Percentiles rank a stretch among this genome's conserved stretches.
These are phyloP conservation scores for Oophaga sylvatica DNA, from an alignment of 2,797 vertebrate species.

Conservation along the genomic window DNA sequence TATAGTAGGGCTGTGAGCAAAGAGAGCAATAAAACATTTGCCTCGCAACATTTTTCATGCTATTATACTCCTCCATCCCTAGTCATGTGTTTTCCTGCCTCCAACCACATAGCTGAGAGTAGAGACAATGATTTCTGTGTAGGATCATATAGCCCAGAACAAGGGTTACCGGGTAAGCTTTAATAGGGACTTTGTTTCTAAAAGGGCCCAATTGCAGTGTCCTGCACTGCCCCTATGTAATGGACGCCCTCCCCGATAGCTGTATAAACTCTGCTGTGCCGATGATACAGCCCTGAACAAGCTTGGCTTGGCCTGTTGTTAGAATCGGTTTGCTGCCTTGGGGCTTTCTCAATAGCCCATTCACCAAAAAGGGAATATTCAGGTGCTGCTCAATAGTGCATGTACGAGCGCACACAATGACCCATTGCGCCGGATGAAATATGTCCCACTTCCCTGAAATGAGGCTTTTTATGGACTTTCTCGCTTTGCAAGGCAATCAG, in stretches of 20 bases:
- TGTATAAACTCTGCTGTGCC: no score
- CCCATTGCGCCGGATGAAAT: slow-evolving; percentile 65
- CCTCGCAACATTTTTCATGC: neutral
- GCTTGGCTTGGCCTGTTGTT: slow-evolving; percentile 11
- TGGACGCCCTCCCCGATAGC: neutral
- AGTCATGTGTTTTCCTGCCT: neutral
- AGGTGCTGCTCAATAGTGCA: slow-evolving; percentile 58
- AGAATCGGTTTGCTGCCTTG: slow-evolving; percentile 29
- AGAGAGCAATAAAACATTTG: no score
- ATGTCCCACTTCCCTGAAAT: slow-evolving; percentile 58
- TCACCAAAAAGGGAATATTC: slow-evolving; percentile 58
- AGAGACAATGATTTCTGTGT: neutral
- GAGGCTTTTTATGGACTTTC: slow-evolving; percentile 57
- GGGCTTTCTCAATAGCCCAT: slow-evolving; percentile 44
- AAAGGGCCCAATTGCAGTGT: neutral
- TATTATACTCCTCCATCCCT: neutral
- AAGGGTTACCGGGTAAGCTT: neutral
- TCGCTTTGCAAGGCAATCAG: slow-evolving; percentile 63
- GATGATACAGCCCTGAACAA: neutral
- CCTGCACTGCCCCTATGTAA: neutral
- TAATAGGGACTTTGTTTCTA: no score
- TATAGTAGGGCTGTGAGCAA: no score
- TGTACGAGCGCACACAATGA: slow-evolving; percentile 60
- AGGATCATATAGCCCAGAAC: neutral
- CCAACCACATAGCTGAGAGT: neutral